Percentiles rank a stretch among this genome's conserved stretches.
Conservation (phyloP, 1,140 invertebrate species). For the Phenacoccus solenopsis region DNA sequence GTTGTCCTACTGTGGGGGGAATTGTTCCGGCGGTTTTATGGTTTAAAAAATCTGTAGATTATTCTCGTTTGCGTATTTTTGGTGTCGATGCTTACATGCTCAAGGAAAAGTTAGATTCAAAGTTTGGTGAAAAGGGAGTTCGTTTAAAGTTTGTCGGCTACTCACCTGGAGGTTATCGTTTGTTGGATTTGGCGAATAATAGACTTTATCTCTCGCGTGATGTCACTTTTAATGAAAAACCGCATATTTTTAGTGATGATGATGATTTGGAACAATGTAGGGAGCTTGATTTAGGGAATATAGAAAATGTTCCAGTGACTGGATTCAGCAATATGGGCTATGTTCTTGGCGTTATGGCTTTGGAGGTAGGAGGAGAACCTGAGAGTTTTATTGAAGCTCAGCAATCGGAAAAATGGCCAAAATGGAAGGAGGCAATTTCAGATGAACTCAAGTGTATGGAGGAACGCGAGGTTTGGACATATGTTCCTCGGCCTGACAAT, state of each 20-base stretch:
- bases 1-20: neutral
- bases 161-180: conserved; percentile 22
- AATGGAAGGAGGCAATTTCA: conserved; percentile 33
- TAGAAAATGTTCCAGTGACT: neutral
- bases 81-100: conserved; percentile 32
- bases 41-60: conserved; percentile 27
- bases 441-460: conserved; percentile 31
- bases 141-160: conserved; percentile 27
- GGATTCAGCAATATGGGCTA: neutral
- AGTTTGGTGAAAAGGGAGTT: conserved; percentile 32
- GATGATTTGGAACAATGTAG: neutral
- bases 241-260: neutral
- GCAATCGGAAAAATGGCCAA: neutral
- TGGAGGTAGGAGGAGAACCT: neutral
- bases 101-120: conserved; percentile 28
- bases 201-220: neutral
- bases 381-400: conserved; percentile 5
- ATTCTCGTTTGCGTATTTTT: conserved; percentile 33
- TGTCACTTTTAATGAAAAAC: conserved; percentile 8
- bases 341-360: neutral
- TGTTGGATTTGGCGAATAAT: conserved; percentile 15
- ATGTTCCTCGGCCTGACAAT: conserved; percentile 29
- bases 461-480: conserved; percentile 30
- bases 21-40: conserved; percentile 30
- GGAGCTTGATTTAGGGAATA: neutral